Evolutionary conservation across 2,888 invertebrate genomes (phyloP), one percentile per base, ranked within the genome.

Genomic region (Pristionchus fissidentatus): DNA sequence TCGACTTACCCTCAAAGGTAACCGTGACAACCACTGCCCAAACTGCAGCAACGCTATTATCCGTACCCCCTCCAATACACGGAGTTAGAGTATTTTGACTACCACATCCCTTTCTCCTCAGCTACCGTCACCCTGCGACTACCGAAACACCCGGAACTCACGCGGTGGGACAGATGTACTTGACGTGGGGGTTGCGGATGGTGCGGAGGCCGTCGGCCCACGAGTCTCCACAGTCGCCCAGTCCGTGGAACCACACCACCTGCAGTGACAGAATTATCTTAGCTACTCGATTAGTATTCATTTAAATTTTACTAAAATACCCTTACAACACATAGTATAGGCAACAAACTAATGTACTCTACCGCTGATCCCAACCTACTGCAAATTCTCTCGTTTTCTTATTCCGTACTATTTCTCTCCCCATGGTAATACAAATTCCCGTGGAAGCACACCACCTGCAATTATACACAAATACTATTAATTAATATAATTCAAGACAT

Each of bases 221-320:
- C 35, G 92, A 91, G 79, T 91, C 87, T 7, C 92, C 92, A 73
- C 89, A 90, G 83, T 92, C 92, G 26, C 92, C 92, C 29, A 92
- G 87, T 1, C 92, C 92, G 79, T 92, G 92, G 43, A 92, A 86
- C 85, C 92, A 92, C 81, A 92, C 90, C 43, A 92, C 80, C 90
- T 92, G 83, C 82, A 35, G 29, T 29, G 66, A n/a, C n/a, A n/a
- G n/a, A n/a, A n/a, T n/a, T n/a, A n/a, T n/a, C n/a, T n/a, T n/a
- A n/a, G n/a, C n/a, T n/a, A n/a, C n/a, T n/a, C n/a, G n/a, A n/a
- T n/a, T n/a, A n/a, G n/a, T n/a, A n/a, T n/a, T n/a, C n/a, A n/a
- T n/a, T n/a, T n/a, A n/a, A n/a, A n/a, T n/a, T n/a, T n/a, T n/a
- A n/a, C n/a, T n/a, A n/a, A n/a, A n/a, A n/a, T n/a, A n/a, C n/a